A percentile compares a stretch with the other conserved stretches of the same genome.
Evolutionary conservation across 2,888 invertebrate species (phyloP).

Genomic region (Eupithecia vulgata): DNA sequence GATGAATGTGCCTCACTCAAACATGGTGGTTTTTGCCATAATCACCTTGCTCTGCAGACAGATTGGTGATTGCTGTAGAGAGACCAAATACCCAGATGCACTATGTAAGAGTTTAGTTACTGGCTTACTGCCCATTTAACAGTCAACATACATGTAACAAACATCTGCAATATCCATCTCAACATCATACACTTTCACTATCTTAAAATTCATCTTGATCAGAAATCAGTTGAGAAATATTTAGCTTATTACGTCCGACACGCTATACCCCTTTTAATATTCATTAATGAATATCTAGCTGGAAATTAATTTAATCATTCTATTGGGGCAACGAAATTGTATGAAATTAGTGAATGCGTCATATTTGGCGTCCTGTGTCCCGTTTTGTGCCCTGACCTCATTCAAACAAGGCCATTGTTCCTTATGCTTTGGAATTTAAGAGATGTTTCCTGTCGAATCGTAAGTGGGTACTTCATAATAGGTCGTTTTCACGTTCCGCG

Average conservation of each 20-base stretch:
- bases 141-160: neutral
- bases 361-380: slow-evolving; percentile 27
- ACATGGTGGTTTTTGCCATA: neutral
- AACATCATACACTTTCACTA: neutral
- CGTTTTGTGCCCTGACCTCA: slow-evolving; percentile 27
- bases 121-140: neutral
- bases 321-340: slow-evolving; percentile 22
- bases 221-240: neutral
- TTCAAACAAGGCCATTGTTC: slow-evolving; percentile 22
- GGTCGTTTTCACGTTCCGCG: neutral
- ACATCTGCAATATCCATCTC: neutral
- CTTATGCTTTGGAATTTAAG: slow-evolving; percentile 11
- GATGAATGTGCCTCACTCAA: neutral
- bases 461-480: neutral
- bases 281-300: neutral
- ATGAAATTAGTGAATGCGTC: slow-evolving; percentile 19
- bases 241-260: neutral
- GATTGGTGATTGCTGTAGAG: neutral
- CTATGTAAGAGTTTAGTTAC: neutral
- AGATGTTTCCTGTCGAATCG: slow-evolving; percentile 22
- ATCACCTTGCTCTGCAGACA: neutral
- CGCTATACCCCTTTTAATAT: neutral
- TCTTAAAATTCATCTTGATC: neutral
- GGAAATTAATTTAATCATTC: slow-evolving; percentile 4
- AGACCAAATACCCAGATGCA: neutral